Base-by-base conservation (phyloP, 2,888 invertebrate species). In the Calephelis perditalis region DNA sequence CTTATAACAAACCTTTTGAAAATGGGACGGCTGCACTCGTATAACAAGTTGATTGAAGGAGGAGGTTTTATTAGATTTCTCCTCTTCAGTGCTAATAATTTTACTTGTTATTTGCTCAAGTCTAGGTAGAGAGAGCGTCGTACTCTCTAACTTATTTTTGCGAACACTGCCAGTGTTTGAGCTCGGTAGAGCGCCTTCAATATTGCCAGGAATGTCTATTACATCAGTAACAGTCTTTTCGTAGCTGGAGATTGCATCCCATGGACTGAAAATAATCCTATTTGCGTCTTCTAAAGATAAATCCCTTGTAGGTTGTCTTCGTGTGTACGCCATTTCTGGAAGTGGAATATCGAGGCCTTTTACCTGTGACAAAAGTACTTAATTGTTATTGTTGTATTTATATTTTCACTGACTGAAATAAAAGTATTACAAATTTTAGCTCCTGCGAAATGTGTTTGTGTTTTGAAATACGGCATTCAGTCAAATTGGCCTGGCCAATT, bases 241-340 rank as follows among this genome's bases (percentile, higher is more conserved):
- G 77, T 79, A 88, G 47, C 86, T 84, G 61, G 88, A 82, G 73
- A 89, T 81, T 74, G 90, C 76, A 67, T 90, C 89, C 90, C 90
- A 90, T 59, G 90, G 90, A 78, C 89, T 90, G 78, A 90, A 90
- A 84, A 90, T 90, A 78, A 90, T 90, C 82, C 87, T 86, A 80
- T 90, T 90, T 74, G 87, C 90, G 76, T 90, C 87, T 78, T 90
- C 90, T 63, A 90, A 81, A 61, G 88, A 89, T 65, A 86, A 75
- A 75, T 89, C 88, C 66, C 79, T 80, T 78, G 84, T 82, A 76
- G 80, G 78, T 74, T 85, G 81, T 71, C 78, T 79, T 69, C 75
- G 76, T 65, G 73, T 71, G 73, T 79, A 79, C 62, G 79, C 70
- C 59, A 74, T 71, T 66, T 87, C 86, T 64, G 74, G 81, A 62